Conservation (phyloP, 1,140 invertebrate genomes). For the Scaptomyza graminum region DNA sequence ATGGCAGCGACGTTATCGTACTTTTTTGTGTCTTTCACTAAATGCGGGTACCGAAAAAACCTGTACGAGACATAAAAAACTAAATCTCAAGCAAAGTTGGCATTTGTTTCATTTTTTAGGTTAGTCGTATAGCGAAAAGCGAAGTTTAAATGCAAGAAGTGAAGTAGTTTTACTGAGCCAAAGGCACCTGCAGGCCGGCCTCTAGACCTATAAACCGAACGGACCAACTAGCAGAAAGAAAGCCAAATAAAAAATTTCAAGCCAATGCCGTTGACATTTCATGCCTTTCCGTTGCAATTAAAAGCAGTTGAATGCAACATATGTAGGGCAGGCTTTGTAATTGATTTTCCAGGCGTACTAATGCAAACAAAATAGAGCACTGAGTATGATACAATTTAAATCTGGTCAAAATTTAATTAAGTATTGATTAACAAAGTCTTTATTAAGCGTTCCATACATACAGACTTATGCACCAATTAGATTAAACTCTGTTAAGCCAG, state of each 20-base stretch:
- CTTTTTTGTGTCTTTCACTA: constrained; percentile 75
- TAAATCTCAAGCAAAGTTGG: constrained; percentile 29
- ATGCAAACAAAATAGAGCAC: not conserved
- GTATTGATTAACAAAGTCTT: constrained; percentile 20
- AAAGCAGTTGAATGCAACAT: constrained; percentile 64
- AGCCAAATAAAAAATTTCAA: constrained; percentile 56
- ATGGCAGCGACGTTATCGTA: constrained; percentile 42
- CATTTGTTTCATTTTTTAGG: constrained; percentile 60
- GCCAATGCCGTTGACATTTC: constrained; percentile 69
- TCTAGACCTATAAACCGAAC: constrained; percentile 17
- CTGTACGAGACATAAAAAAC: constrained; percentile 62
- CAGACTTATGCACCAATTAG: no score
- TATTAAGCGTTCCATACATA: no score
- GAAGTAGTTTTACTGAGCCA: constrained; percentile 21
- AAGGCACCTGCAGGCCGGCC: constrained; percentile 61
- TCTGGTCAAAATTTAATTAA: constrained; percentile 60
- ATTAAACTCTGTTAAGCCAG: no score
- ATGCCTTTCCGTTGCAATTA: constrained; percentile 72
- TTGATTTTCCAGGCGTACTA: constrained; percentile 61
- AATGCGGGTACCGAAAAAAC: constrained; percentile 34
- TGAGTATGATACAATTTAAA: constrained; percentile 43
- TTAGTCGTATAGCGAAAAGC: constrained; percentile 62
- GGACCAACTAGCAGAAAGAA: constrained; percentile 8
- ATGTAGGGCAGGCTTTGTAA: constrained; percentile 54
- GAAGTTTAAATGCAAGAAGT: constrained; percentile 31